Evolutionary conservation across 1,140 invertebrate genomes (phyloP).

Genomic region (Battus philenor): DNA sequence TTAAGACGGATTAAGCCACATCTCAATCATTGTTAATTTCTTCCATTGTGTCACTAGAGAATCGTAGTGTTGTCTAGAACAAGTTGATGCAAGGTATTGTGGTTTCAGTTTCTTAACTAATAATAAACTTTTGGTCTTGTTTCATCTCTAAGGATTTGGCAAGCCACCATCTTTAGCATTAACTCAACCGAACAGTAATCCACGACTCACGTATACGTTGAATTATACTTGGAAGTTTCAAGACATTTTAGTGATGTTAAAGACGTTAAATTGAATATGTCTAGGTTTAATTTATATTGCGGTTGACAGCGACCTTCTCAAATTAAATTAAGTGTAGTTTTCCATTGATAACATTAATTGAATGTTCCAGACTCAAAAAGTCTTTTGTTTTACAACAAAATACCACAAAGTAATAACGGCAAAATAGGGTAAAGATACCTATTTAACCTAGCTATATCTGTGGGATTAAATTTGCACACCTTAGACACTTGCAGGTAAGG

Average conservation of each 20-base stretch:
- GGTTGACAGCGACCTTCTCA: too few relatives aligned
- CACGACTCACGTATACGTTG: not conserved
- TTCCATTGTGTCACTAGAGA: conserved; percentile 5
- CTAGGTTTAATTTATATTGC: too few relatives aligned
- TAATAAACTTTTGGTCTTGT: conserved; percentile 15
- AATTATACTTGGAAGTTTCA: not conserved
- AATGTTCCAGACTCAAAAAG: too few relatives aligned
- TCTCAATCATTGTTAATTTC: conserved; percentile 1
- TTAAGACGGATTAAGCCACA: too few relatives aligned
- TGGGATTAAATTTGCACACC: too few relatives aligned
- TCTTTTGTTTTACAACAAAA: too few relatives aligned
- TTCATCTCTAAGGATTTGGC: conserved; percentile 10
- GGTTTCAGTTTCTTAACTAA: conserved; percentile 15
- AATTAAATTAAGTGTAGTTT: too few relatives aligned
- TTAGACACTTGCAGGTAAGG: too few relatives aligned
- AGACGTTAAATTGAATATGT: conserved; percentile 1
- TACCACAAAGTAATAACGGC: too few relatives aligned
- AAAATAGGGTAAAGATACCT: too few relatives aligned
- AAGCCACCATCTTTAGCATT: conserved; percentile 6
- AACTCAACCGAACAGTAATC: conserved; percentile 11
- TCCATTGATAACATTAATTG: too few relatives aligned
- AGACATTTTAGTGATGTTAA: conserved; percentile 4
- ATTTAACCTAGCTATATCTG: too few relatives aligned
- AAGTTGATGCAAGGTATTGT: conserved; percentile 8
- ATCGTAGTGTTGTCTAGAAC: conserved; percentile 7